Percentiles rank a stretch among this genome's conserved stretches.
Evolutionary conservation across 2,888 invertebrate genomes (phyloP).

Genomic region (Dromius quadrimaculatus): DNA sequence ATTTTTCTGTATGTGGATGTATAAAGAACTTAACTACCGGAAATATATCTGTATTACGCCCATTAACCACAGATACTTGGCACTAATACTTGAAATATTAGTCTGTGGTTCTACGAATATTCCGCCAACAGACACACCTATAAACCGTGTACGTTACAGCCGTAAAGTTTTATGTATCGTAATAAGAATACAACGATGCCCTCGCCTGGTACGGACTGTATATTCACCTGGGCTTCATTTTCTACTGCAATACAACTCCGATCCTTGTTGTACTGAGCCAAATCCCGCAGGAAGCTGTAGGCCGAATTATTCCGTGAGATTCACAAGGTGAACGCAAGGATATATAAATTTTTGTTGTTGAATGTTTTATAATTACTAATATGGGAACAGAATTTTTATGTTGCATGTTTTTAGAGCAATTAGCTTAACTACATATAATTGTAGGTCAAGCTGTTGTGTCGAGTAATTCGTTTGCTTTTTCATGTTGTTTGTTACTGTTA

Average conservation of each 20-base stretch:
- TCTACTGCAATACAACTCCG: background rate
- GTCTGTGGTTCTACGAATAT: constrained; percentile 14
- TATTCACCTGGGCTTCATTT: constrained; percentile 33
- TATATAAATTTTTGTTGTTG: background rate
- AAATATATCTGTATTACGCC: background rate
- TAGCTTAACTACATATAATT: constrained; percentile 6
- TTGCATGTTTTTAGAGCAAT: constrained; percentile 10
- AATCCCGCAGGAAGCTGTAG: constrained; percentile 13
- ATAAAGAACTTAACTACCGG: background rate
- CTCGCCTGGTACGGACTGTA: background rate
- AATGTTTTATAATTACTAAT: constrained; percentile 21
- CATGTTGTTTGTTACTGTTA: no score
- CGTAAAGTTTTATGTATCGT: constrained; percentile 27
- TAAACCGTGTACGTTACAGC: constrained; percentile 10
- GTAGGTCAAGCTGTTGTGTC: no score
- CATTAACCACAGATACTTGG: background rate
- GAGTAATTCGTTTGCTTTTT: no score
- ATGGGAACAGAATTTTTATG: constrained; percentile 7
- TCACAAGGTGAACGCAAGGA: constrained; percentile 7
- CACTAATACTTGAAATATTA: constrained; percentile 34
- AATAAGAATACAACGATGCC: constrained; percentile 21
- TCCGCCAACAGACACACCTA: constrained; percentile 16
- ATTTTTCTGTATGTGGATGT: background rate
- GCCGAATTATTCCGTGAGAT: background rate
- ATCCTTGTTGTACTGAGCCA: constrained; percentile 15